These are phyloP conservation scores for Morbakka virulenta DNA, from an alignment of 30 jellyfish, hydroid and myxozoan genomes.

Conservation along the genomic window DNA sequence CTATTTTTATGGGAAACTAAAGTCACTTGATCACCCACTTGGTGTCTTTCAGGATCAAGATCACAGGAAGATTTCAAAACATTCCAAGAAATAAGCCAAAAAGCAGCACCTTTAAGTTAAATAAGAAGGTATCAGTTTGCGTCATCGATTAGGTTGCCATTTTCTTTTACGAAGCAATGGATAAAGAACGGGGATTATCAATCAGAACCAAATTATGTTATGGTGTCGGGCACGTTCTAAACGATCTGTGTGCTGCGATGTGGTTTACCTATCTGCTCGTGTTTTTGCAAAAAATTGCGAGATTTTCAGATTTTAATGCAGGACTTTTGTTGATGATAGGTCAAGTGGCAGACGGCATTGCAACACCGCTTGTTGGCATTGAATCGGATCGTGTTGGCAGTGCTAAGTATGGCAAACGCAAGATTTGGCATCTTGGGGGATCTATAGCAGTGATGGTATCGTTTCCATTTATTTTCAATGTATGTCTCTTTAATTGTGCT, in stretches of 20 bases:
- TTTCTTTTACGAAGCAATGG: no score
- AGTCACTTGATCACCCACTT: no score
- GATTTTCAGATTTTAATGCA: constrained; percentile 53
- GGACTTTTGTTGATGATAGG: constrained; percentile 80
- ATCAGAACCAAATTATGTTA: constrained; percentile 33
- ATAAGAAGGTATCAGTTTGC: no score
- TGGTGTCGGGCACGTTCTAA: constrained; percentile 94
- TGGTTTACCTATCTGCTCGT: constrained; percentile 90
- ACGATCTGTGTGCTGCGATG: constrained; percentile 93
- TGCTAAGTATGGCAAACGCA: constrained; percentile 75
- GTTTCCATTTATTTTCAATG: constrained; percentile 78
- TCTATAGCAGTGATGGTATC: constrained; percentile 69
- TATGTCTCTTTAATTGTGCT: constrained; percentile 61
- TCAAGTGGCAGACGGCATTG: constrained; percentile 90
- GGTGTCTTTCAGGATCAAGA: no score
- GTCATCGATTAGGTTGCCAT: no score
- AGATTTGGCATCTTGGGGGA: constrained; percentile 88
- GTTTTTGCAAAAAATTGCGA: constrained; percentile 78
- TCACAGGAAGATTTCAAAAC: no score
- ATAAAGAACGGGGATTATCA: constrained; percentile 1
- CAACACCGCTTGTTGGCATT: constrained; percentile 86
- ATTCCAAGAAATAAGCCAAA: no score
- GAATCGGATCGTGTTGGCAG: constrained; percentile 68
- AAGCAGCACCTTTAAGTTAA: no score
- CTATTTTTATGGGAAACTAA: no score